These are phyloP conservation scores for Stercorarius parasiticus DNA, from an alignment of 2,113 vertebrate genomes.

Conservation along the genomic window DNA sequence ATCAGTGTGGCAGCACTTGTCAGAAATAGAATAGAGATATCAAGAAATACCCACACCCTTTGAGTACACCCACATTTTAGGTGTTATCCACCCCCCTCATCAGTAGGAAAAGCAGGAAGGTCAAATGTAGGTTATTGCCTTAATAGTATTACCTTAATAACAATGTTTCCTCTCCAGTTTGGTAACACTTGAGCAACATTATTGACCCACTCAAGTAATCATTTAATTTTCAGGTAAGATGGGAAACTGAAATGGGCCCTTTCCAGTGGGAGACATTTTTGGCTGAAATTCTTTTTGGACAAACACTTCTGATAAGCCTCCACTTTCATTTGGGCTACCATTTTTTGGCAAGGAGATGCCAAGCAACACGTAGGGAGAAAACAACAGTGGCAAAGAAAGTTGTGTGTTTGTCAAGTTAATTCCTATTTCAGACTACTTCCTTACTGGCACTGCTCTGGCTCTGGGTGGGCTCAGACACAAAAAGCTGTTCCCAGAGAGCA, in stretches of 20 bases:
- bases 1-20: not conserved
- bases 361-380: not conserved
- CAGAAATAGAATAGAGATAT: constrained; percentile 21
- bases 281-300: not conserved
- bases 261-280: not conserved
- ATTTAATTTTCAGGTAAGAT: not conserved
- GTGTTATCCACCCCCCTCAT: not conserved
- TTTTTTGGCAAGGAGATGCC: not conserved
- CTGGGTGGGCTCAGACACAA: not conserved
- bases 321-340: not conserved
- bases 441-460: not conserved
- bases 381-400: not conserved
- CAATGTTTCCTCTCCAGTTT: not conserved
- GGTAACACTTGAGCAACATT: not conserved
- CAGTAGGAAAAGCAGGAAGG: not conserved
- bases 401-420: not conserved
- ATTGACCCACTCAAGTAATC: not conserved
- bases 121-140: not conserved
- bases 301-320: not conserved
- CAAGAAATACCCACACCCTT: not conserved
- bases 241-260: not conserved
- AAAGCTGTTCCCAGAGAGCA: not conserved
- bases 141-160: not conserved
- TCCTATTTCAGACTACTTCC: not conserved
- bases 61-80: not conserved